These are phyloP conservation scores for Xylota segnis DNA, from an alignment of 2,888 invertebrate genomes.

Conservation along the genomic window DNA sequence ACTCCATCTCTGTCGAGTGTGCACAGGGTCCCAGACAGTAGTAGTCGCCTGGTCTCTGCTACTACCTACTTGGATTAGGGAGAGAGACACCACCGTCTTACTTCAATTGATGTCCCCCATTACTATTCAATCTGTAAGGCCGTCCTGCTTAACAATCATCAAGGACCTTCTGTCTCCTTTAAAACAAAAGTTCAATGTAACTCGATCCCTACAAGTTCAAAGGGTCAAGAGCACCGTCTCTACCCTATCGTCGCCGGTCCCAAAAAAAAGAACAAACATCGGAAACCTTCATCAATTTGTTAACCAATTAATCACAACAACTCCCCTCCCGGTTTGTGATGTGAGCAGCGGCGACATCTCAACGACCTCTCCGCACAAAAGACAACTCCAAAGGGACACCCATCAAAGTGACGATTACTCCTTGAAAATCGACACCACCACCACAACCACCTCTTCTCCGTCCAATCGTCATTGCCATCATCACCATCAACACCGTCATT, in stretches of 20 bases:
- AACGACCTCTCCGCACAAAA: slow-evolving; percentile 6
- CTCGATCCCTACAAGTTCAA: neutral
- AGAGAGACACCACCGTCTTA: too few relatives aligned
- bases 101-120: too few relatives aligned
- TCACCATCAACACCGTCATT: slow-evolving; percentile 71
- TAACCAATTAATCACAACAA: slow-evolving; percentile 70
- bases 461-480: slow-evolving; percentile 62
- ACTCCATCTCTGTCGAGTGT: too few relatives aligned
- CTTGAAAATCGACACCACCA: slow-evolving; percentile 73
- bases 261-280: slow-evolving; percentile 7
- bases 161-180: neutral
- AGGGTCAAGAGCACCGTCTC: slow-evolving; percentile 26
- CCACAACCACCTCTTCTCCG: too few relatives aligned
- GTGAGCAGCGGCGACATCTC: neutral
- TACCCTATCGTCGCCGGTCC: slow-evolving; percentile 12
- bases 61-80: too few relatives aligned
- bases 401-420: slow-evolving; percentile 72
- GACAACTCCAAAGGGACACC: slow-evolving; percentile 56
- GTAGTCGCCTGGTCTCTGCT: too few relatives aligned
- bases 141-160: neutral
- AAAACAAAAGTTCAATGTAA: neutral
- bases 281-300: slow-evolving; percentile 52
- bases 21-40: too few relatives aligned
- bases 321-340: neutral
- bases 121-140: too few relatives aligned